Base-by-base conservation (phyloP, 2,113 vertebrate genomes). In the Proteles cristata region DNA sequence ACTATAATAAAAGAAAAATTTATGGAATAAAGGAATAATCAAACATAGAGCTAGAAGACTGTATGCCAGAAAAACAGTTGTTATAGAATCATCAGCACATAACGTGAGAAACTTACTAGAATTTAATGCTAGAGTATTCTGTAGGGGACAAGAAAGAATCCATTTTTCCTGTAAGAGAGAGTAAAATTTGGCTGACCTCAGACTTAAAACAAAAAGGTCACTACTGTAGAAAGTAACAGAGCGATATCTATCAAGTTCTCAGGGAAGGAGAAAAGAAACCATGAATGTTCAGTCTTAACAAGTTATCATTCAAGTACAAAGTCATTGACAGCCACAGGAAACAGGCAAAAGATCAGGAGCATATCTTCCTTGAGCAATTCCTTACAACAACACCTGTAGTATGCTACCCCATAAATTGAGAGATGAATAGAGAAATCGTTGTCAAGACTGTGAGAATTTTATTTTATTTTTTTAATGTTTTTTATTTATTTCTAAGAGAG, bases 1-100 rank as follows among this genome's bases (percentile, higher is more conserved):
- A 31, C 14, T 68, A 50, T 61, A 71, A 79, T 43, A 66, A 95
- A 84, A 73, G 53, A 87, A 92, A 63, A 66, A 48, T 76, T 39
- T 7, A 66, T 85, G 11, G 92, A 96, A 63, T n/a, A 91, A 94
- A 85, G 21, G n/a, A 61, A 94, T n/a, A 92, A 45, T 86, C 58
- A 74, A 82, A 77, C 16, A 1, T 33, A 65, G 39, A 35, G 28
- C 71, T 45, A 68, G 86, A 92, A 65, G 4, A 23, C 2, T 53
- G 53, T n/a, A 0, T 61, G 63, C 7, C 26, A 91, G 15, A 11
- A 69, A 43, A 83, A 79, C 84, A 35, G 28, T 69, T 83, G 33
- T 45, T 83, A 43, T 21, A 58, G 76, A 80, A 93, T 43, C 16
- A 90, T 65, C 26, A 84, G 8, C 26, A 58, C 6, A 50, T 73